These are phyloP conservation scores for Chrysemys picta DNA, from an alignment of 2,113 vertebrate species.

Conservation along the genomic window DNA sequence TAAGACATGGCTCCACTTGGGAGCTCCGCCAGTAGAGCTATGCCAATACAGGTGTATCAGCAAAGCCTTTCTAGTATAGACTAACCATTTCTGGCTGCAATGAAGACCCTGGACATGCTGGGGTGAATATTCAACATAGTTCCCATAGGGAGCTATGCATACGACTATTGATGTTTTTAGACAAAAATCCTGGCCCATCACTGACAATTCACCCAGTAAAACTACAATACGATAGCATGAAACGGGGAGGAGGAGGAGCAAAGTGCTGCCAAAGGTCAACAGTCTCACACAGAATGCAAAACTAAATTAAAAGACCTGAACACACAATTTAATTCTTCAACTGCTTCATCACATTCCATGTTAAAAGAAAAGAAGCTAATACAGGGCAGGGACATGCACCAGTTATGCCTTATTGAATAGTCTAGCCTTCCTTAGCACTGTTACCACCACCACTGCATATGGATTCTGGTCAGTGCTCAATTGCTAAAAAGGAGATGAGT, in stretches of 20 bases:
- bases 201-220: slow-evolving; percentile 6
- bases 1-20: background rate
- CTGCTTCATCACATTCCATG: background rate
- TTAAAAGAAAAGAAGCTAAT: slow-evolving; percentile 33
- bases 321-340: slow-evolving; percentile 27
- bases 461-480: slow-evolving; percentile 61
- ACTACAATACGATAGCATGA: background rate
- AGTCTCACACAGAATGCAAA: slow-evolving; percentile 42
- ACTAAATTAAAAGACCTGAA: background rate
- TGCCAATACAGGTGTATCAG: background rate
- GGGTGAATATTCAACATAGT: background rate
- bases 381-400: slow-evolving; percentile 37
- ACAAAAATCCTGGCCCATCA: background rate
- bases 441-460: slow-evolving; percentile 65
- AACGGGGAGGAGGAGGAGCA: background rate
- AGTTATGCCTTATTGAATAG: slow-evolving; percentile 69
- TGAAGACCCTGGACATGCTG: background rate
- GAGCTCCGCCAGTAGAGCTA: background rate
- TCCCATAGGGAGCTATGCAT: background rate
- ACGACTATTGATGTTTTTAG: background rate
- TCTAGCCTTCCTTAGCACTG: slow-evolving; percentile 41
- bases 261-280: background rate
- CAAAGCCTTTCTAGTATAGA: background rate
- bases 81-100: background rate
- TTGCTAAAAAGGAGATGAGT: slow-evolving; percentile 44